Evolutionary conservation across 2,797 vertebrate genomes (phyloP), one percentile per base, ranked within the genome.

Genomic region (Anguilla marmorata): DNA sequence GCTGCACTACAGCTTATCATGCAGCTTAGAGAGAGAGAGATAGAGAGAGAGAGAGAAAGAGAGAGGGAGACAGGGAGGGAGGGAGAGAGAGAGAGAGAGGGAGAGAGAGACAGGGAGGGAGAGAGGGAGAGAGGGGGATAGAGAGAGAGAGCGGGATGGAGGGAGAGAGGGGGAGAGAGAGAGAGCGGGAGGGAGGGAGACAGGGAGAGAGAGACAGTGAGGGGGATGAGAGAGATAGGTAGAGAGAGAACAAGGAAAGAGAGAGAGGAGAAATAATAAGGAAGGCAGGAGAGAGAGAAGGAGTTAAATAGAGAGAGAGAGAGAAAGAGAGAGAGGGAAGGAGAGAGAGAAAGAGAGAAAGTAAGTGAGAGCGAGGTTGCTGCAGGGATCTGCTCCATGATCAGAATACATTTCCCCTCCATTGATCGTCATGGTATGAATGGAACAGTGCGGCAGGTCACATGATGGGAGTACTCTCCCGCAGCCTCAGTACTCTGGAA

Each of bases 341-440:
- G 85, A 50, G 16, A 54, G 72, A 82, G 50, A 86, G 54, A 45
- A 11, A 14, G 48, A 8, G 69, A 41, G 50, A 76, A 14, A 56
- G 2, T 11, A 30, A 11, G 19, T 24, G 87, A 45, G 41, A 63
- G 45, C 63, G 88, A 80, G 88, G 58, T 14, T 30, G 27, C 74
- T 12, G 16, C n/a, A 45, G 86, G 63, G 86, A 85, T 50, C 83
- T 63, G 86, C 19, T 76, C 54, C 63, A 86, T 50, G 69, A 88
- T 72, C 87, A 88, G 84, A 82, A 33, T 69, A 72, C 60, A 74
- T 89, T 87, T 88, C 76, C 56, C 14, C 87, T 76, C 85, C 87
- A 91, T 90, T 90, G 88, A 89, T 88, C 72, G 48, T 54, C 85
- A 48, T 84, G 85, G 82, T 90, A 90, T 92, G 92, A 92, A 91